Evolutionary conservation across 2,113 vertebrate genomes (phyloP).

Genomic region (Eurystomus gularis): DNA sequence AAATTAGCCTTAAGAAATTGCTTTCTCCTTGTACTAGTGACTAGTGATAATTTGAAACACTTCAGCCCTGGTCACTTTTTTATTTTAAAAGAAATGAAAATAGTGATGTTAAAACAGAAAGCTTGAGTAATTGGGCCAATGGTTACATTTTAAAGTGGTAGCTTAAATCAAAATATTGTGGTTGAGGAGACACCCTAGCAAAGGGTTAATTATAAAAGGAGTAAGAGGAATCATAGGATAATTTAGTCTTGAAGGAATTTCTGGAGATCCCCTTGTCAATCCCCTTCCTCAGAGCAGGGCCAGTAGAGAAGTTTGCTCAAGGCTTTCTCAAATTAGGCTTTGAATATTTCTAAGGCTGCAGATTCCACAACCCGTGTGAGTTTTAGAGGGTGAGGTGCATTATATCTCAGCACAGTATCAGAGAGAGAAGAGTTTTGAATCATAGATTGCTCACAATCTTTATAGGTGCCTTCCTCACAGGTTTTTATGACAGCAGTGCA

Average conservation of each 20-base stretch:
- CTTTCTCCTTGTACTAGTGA: constrained; percentile 45
- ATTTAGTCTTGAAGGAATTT: not conserved
- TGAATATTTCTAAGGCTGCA: not conserved
- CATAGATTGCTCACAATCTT: not conserved
- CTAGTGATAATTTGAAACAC: constrained; percentile 30
- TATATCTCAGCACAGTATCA: not conserved
- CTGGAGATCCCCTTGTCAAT: not conserved
- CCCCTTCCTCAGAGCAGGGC: not conserved
- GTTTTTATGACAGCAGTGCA: not conserved
- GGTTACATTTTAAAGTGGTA: not conserved
- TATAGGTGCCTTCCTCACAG: not conserved
- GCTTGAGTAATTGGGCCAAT: not conserved
- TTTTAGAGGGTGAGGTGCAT: not conserved
- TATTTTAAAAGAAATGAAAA: constrained; percentile 28
- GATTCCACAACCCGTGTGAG: not conserved
- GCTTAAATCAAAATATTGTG: not conserved
- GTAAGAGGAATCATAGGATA: not conserved
- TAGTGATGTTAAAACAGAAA: not conserved
- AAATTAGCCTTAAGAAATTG: constrained; percentile 52
- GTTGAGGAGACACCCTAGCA: not conserved
- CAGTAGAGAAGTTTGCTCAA: not conserved
- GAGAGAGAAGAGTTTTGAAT: not conserved
- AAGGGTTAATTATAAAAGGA: not conserved
- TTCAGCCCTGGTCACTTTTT: not conserved
- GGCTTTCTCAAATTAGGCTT: not conserved